Conservation (phyloP, 92 coral and sea anemone species). For the Desmophyllum pertusum region DNA sequence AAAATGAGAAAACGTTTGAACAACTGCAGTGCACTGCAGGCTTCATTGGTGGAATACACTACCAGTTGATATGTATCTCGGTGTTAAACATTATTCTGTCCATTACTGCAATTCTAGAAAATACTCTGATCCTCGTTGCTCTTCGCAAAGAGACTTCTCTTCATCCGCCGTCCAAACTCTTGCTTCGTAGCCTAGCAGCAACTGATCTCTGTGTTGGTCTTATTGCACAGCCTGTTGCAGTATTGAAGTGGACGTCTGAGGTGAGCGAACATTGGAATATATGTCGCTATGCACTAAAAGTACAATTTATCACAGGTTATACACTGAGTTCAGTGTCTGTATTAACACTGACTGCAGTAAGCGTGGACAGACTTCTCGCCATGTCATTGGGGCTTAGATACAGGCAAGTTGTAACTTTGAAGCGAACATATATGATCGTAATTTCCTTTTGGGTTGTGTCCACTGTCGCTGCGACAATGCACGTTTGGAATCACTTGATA, state of each 20-base stretch:
- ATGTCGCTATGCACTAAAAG: background rate
- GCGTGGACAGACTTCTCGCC: slow-evolving; percentile 35
- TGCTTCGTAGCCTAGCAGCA: slow-evolving; percentile 14
- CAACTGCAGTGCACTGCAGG: slow-evolving; percentile 1
- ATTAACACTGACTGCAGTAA: background rate
- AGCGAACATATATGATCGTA: background rate
- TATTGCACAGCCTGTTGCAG: background rate
- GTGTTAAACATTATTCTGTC: slow-evolving; percentile 16
- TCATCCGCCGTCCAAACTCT: slow-evolving; percentile 37
- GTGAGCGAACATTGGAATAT: background rate
- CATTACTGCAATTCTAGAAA: slow-evolving; percentile 16
- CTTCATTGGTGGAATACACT: background rate
- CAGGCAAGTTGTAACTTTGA: slow-evolving; percentile 25
- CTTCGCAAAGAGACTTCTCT: slow-evolving; percentile 3
- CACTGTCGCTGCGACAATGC: background rate
- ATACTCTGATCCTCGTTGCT: slow-evolving; percentile 4
- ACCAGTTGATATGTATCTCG: background rate
- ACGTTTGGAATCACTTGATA: background rate
- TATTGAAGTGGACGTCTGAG: background rate
- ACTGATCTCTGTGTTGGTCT: slow-evolving; percentile 35
- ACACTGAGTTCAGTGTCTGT: slow-evolving; percentile 1
- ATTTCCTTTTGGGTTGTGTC: background rate
- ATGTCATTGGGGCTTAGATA: slow-evolving; percentile 8
- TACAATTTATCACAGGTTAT: background rate
- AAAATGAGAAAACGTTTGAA: background rate